phyloP scores from a whole-genome alignment of 2,113 vertebrate species.

The Pituophis catenifer region DNA sequence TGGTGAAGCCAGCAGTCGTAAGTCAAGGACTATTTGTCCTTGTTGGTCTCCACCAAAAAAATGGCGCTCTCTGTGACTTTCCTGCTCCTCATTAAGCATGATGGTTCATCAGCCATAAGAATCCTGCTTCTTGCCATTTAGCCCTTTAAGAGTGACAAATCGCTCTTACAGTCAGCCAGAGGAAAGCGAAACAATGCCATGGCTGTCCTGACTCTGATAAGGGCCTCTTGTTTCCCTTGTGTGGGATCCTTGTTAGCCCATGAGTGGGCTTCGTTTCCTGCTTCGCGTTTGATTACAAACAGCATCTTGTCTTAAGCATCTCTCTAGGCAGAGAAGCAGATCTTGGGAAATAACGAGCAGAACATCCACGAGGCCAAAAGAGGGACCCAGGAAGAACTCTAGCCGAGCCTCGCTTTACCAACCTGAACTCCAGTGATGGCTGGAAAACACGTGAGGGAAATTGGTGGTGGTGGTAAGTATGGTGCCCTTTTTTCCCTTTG shows the following conservation, averaged over 20 bases:
- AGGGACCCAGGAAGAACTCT: no score
- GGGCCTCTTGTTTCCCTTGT: neutral
- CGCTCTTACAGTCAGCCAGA: neutral
- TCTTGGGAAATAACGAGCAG: neutral
- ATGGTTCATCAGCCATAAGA: slow-evolving; percentile 5
- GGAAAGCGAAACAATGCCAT: neutral
- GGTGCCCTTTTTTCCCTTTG: neutral
- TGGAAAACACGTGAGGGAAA: neutral
- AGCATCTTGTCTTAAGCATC: neutral
- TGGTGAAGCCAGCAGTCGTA: neutral
- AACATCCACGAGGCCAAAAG: no score
- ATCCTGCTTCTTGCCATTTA: slow-evolving; percentile 4
- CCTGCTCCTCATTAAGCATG: neutral
- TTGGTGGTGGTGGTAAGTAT: neutral
- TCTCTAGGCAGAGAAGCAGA: neutral
- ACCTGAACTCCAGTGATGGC: neutral
- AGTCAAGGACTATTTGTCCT: neutral
- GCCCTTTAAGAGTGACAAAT: neutral
- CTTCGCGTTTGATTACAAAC: neutral
- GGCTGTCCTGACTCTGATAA: neutral
- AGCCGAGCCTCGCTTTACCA: neutral
- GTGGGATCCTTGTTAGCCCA: slow-evolving; percentile 18
- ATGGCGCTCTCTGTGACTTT: neutral
- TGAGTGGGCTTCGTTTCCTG: slow-evolving; percentile 14
- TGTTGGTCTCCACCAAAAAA: neutral